Conservation (phyloP, 2,797 vertebrate genomes). For the Rhinella marina region DNA sequence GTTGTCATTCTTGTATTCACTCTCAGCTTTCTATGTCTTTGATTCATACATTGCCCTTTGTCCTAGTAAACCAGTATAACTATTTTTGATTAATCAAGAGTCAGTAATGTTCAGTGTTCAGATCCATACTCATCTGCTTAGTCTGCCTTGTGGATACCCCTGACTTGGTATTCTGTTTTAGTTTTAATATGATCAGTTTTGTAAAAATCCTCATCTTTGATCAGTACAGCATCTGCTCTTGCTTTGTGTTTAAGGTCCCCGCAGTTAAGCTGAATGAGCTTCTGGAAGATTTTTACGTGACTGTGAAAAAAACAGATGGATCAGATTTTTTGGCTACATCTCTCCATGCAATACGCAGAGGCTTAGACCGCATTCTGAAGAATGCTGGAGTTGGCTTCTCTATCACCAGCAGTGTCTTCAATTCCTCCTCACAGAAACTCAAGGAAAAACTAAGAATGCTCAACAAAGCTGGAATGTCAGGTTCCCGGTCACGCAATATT, state of each 20-base stretch:
- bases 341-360: conserved; percentile 63
- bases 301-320: conserved; percentile 68
- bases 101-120: background rate
- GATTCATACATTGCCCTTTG: background rate
- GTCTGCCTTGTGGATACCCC: background rate
- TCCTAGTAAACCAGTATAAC: background rate
- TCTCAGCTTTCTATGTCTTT: background rate
- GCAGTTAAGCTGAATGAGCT: conserved; percentile 68
- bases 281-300: conserved; percentile 70
- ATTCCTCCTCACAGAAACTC: conserved; percentile 70
- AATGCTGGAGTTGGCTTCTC: conserved; percentile 69
- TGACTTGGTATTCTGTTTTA: background rate
- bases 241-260: conserved; percentile 70
- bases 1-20: background rate
- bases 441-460: conserved; percentile 72
- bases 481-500: conserved; percentile 62
- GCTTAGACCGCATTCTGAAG: conserved; percentile 69
- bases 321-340: conserved; percentile 71
- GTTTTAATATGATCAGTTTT: background rate
- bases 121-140: background rate
- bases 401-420: conserved; percentile 70
- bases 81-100: background rate
- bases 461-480: conserved; percentile 69
- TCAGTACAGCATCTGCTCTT: background rate
- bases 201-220: background rate